phyloP scores from a whole-genome alignment of 1,140 invertebrate species.

The Microvelia longipes region DNA sequence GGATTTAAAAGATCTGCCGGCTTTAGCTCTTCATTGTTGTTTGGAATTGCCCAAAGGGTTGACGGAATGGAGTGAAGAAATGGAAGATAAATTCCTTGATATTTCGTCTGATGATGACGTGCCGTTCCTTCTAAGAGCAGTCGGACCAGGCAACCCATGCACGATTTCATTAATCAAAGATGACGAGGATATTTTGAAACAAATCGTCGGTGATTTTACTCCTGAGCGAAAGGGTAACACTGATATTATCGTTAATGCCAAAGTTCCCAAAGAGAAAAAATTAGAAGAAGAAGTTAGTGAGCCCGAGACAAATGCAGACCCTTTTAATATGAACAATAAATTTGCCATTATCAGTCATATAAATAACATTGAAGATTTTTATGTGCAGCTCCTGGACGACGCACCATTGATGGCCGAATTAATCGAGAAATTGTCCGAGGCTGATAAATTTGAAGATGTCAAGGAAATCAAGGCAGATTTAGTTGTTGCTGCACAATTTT shows the following conservation, averaged over 20 bases:
- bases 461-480: constrained; percentile 25
- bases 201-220: neutral
- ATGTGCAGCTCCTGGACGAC: neutral
- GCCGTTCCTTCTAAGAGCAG: neutral
- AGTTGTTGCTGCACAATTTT: constrained; percentile 46
- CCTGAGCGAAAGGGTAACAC: neutral
- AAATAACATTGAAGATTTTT: neutral
- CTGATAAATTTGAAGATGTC: constrained; percentile 1
- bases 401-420: neutral
- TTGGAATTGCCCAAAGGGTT: constrained; percentile 30
- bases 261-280: neutral
- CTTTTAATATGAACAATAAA: neutral
- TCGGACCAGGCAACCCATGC: neutral
- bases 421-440: neutral
- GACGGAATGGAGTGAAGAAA: constrained; percentile 42
- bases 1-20: constrained; percentile 26
- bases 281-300: neutral
- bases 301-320: neutral
- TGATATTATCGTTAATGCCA: neutral
- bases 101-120: neutral
- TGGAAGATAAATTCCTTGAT: constrained; percentile 44
- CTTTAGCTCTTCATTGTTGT: constrained; percentile 30
- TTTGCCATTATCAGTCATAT: neutral
- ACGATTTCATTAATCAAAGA: neutral
- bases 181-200: neutral